These are phyloP conservation scores for Pyrocephalus nanus DNA, from an alignment of 2,797 vertebrate genomes.

Conservation along the genomic window DNA sequence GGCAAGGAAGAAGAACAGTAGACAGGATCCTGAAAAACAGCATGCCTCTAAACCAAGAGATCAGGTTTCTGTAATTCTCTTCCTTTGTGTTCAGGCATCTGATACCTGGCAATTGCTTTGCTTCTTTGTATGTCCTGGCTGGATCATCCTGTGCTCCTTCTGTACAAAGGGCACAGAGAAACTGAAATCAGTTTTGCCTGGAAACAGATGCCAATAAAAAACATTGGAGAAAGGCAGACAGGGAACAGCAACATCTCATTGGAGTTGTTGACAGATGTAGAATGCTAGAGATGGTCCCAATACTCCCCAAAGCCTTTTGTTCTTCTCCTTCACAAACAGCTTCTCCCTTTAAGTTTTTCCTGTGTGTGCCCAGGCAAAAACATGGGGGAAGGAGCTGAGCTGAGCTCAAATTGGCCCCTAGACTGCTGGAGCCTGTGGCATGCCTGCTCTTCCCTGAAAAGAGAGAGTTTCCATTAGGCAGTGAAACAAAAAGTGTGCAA, in stretches of 20 bases:
- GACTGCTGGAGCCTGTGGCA: not conserved
- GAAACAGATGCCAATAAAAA: not conserved
- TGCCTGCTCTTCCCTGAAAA: not conserved
- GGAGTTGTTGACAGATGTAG: not conserved
- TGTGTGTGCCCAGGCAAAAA: not conserved
- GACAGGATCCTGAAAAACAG: not conserved
- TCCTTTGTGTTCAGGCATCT: not conserved
- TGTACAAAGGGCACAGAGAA: not conserved
- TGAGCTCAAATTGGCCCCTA: not conserved
- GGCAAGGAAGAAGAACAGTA: not conserved
- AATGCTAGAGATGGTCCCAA: not conserved
- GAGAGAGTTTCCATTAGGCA: not conserved
- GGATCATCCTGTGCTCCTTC: not conserved
- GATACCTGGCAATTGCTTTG: not conserved
- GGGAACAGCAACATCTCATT: not conserved
- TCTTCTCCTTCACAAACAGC: not conserved
- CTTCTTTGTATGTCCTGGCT: not conserved
- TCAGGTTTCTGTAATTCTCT: not conserved
- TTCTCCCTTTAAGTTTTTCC: not conserved
- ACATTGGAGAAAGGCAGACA: not conserved
- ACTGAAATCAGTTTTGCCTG: not conserved
- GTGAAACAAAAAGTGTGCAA: accelerated
- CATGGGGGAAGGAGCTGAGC: not conserved
- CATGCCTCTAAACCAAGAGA: not conserved
- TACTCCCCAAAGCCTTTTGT: not conserved